Percentiles rank a stretch among this genome's conserved stretches.
phyloP scores from a whole-genome alignment of 2,113 vertebrate genomes.

The Plectropomus leopardus region DNA sequence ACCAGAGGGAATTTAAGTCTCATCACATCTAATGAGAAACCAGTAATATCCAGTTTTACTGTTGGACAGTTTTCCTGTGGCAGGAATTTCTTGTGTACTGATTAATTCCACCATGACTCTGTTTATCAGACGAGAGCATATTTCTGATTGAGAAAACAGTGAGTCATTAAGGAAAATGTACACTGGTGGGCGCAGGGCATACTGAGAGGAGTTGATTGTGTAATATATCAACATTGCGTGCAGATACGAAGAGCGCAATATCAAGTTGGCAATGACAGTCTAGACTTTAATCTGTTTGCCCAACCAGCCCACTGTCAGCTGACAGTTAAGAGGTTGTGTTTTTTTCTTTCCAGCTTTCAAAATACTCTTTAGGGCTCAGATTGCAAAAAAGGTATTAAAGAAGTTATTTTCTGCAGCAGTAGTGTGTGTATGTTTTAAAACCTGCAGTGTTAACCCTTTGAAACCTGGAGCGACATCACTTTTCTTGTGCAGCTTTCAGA shows the following conservation, averaged over 20 bases:
- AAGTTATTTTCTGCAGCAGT: not conserved
- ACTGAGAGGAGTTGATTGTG: conserved; percentile 26
- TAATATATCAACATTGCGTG: conserved; percentile 43
- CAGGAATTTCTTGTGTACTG: not conserved
- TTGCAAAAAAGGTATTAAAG: not conserved
- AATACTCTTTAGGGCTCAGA: not conserved
- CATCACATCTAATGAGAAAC: not conserved
- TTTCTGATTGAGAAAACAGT: conserved; percentile 44
- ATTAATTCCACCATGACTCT: not conserved
- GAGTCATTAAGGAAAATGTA: conserved; percentile 48
- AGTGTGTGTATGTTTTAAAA: not conserved
- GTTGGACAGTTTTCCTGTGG: not conserved
- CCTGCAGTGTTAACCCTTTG: not conserved
- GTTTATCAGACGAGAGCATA: conserved; percentile 9
- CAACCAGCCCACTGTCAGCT: not conserved
- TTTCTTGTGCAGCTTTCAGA: no score
- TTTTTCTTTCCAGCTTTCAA: conserved; percentile 17
- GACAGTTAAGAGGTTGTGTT: conserved; percentile 3
- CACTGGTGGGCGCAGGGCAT: conserved; percentile 1
- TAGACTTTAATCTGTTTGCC: conserved; percentile 72
- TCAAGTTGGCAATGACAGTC: conserved; percentile 28
- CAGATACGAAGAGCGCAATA: conserved; percentile 22
- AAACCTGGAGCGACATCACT: no score
- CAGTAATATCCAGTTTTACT: not conserved
- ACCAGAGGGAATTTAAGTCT: not conserved